Evolutionary conservation across 2,888 invertebrate genomes (phyloP).

Genomic region (Drepana falcataria): DNA sequence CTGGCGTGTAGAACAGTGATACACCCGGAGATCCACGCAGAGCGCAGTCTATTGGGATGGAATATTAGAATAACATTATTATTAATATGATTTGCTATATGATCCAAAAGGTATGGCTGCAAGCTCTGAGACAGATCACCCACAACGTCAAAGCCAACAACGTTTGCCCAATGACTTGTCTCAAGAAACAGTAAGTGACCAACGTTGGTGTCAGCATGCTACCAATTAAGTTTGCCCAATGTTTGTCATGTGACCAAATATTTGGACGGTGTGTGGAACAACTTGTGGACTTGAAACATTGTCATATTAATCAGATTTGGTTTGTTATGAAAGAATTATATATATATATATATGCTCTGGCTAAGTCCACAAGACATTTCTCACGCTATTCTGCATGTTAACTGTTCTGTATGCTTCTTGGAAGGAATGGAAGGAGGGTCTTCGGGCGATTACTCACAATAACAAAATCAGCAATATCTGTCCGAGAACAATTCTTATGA

Average conservation of each 20-base stretch:
- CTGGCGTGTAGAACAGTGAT: too few species aligned
- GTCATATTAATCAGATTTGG: neutral
- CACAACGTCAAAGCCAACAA: conserved; percentile 99
- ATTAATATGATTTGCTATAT: neutral
- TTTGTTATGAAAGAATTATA: neutral
- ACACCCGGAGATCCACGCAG: too few species aligned
- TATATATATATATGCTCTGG: neutral
- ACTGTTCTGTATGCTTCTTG: conserved; percentile 26
- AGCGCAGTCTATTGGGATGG: too few species aligned
- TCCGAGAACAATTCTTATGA: conserved; percentile 95
- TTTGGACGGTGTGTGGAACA: conserved; percentile 10
- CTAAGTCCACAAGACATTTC: conserved; percentile 28
- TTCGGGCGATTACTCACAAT: conserved; percentile 95
- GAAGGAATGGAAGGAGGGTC: conserved; percentile 94
- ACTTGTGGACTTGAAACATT: conserved; percentile 16
- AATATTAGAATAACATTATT: too few species aligned
- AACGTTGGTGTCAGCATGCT: conserved; percentile 28
- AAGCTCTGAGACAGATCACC: conserved; percentile 95
- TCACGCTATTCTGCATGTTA: conserved; percentile 23
- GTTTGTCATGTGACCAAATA: conserved; percentile 12
- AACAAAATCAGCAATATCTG: conserved; percentile 98
- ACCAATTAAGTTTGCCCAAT: conserved; percentile 4
- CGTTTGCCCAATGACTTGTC: conserved; percentile 98
- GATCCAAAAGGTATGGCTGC: conserved; percentile 91
- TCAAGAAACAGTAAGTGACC: conserved; percentile 98